Conservation (phyloP, 2,113 vertebrate genomes). For the Lampris incognitus region DNA sequence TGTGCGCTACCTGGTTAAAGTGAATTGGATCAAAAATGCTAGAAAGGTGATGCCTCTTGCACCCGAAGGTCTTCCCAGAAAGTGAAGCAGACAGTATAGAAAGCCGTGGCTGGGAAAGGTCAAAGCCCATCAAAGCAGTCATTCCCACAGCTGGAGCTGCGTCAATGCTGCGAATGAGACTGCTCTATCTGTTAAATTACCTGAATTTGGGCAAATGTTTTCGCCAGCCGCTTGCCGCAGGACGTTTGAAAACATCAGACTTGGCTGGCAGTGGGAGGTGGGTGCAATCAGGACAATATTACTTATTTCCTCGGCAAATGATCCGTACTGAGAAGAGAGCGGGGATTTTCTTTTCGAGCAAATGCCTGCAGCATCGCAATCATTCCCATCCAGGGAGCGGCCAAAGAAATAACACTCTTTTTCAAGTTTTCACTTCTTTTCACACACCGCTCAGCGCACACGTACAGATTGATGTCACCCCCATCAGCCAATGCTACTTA, state of each 20-base stretch:
- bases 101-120: conserved; percentile 42
- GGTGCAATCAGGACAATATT: conserved; percentile 35
- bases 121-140: conserved; percentile 57
- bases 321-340: conserved; percentile 19
- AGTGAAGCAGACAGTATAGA: conserved; percentile 53
- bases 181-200: conserved; percentile 53
- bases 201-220: conserved; percentile 15
- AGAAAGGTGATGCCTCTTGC: conserved; percentile 65
- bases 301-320: conserved; percentile 25
- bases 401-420: conserved; percentile 39
- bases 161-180: conserved; percentile 58
- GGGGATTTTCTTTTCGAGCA: conserved; percentile 37
- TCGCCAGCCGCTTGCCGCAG: conserved; percentile 28
- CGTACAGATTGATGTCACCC: conserved; percentile 26
- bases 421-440: neutral
- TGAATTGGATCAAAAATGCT: conserved; percentile 67
- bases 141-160: conserved; percentile 52
- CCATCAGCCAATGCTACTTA: conserved; percentile 37
- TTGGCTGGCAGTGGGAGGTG: neutral
- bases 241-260: conserved; percentile 30
- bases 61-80: conserved; percentile 34
- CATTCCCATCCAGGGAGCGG: conserved; percentile 49
- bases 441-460: neutral
- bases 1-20: conserved; percentile 35
- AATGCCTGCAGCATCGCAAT: conserved; percentile 45